Conservation (phyloP, 92 coral and sea anemone genomes). For the Porites divaricata region DNA sequence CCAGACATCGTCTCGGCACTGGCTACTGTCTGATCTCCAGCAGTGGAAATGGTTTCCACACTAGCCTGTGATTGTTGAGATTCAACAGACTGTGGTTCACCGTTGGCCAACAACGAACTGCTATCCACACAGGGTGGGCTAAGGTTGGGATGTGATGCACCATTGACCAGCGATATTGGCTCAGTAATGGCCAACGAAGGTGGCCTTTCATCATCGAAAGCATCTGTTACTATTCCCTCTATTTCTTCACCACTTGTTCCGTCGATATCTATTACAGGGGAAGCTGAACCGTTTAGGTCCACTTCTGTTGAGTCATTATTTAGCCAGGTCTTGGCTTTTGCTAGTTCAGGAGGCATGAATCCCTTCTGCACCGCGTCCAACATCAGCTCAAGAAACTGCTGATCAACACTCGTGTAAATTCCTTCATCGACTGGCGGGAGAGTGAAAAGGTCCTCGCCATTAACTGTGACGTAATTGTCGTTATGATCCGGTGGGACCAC, state of each 20-base stretch:
- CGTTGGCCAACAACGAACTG: neutral
- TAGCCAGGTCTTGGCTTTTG: constrained; percentile 36
- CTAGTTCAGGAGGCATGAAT: constrained; percentile 57
- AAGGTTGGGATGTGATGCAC: neutral
- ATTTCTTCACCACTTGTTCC: neutral
- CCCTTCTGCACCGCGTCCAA: constrained; percentile 83
- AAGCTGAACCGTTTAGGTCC: neutral
- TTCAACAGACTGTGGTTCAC: neutral
- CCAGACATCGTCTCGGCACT: neutral
- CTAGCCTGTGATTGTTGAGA: neutral
- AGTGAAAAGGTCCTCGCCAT: constrained; percentile 19
- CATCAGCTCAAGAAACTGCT: constrained; percentile 76
- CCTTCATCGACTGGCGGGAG: constrained; percentile 2
- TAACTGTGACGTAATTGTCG: constrained; percentile 27
- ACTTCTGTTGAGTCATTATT: constrained; percentile 4
- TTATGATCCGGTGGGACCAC: constrained; percentile 35
- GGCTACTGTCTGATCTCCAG: neutral
- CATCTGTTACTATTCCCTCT: neutral
- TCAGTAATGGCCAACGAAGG: constrained; percentile 8
- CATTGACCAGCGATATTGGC: neutral
- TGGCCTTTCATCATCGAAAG: neutral
- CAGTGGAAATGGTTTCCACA: neutral
- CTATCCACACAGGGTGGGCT: neutral
- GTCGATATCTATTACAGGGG: neutral
- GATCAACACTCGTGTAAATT: constrained; percentile 72